Conservation (phyloP, 2,888 invertebrate genomes). For the Leucoma salicis region DNA sequence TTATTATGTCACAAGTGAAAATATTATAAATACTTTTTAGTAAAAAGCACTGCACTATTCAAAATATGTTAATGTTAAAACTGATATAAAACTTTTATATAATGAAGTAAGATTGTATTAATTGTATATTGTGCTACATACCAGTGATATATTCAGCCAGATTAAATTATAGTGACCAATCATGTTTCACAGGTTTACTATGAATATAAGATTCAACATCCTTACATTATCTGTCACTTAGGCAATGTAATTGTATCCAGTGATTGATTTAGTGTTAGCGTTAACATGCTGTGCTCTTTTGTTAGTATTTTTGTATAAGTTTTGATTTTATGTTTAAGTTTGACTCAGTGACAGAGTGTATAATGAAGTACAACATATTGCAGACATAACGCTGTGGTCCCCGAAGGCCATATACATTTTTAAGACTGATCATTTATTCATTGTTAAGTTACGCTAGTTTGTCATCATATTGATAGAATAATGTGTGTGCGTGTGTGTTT, state of each 20-base stretch:
- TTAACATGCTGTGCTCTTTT: conserved; percentile 72
- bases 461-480: conserved; percentile 62
- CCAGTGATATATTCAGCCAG: conserved; percentile 53
- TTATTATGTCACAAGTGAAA: conserved; percentile 26
- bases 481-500: conserved; percentile 53
- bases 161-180: conserved; percentile 37
- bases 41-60: conserved; percentile 18
- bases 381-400: conserved; percentile 57
- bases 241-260: conserved; percentile 46
- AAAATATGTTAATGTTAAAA: conserved; percentile 11
- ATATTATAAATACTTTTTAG: conserved; percentile 15
- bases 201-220: conserved; percentile 42
- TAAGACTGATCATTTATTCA: conserved; percentile 81
- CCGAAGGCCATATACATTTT: conserved; percentile 59
- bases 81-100: conserved; percentile 15
- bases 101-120: conserved; percentile 37
- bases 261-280: conserved; percentile 60
- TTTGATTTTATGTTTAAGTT: conserved; percentile 66
- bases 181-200: conserved; percentile 43
- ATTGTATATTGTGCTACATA: conserved; percentile 44
- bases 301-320: conserved; percentile 67
- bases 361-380: conserved; percentile 48
- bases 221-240: conserved; percentile 42
- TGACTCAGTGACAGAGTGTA: conserved; percentile 77
- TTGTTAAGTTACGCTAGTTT: conserved; percentile 77